phyloP scores from a whole-genome alignment of 1,140 invertebrate species.

The Oncopodura yosiiana region DNA sequence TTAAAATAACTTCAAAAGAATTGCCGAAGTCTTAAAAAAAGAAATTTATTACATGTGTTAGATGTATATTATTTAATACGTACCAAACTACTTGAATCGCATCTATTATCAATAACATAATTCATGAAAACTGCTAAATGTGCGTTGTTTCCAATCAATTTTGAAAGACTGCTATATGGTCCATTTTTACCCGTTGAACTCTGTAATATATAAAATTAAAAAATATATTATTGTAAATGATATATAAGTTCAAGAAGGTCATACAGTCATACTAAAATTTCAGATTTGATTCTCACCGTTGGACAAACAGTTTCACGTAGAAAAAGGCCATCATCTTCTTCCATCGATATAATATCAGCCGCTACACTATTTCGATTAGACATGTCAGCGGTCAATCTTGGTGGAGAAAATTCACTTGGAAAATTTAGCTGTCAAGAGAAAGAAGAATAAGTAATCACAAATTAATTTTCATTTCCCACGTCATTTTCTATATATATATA shows the following conservation, averaged over 20 bases:
- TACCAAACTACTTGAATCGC: constrained; percentile 66
- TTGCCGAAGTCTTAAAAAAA: constrained; percentile 38
- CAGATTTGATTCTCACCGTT: background rate
- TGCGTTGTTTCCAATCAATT: constrained; percentile 60
- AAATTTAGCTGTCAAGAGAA: constrained; percentile 18
- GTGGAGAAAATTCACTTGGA: constrained; percentile 22
- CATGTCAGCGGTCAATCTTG: constrained; percentile 14
- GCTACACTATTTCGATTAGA: constrained; percentile 4
- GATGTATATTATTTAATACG: constrained; percentile 33
- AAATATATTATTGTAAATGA: constrained; percentile 8
- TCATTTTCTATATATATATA: background rate
- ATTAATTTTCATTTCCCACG: too few relatives aligned
- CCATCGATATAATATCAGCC: constrained; percentile 73
- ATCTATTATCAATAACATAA: constrained; percentile 69
- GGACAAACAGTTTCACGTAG: constrained; percentile 4
- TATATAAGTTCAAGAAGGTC: constrained; percentile 15
- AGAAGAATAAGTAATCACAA: background rate
- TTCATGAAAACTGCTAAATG: constrained; percentile 82
- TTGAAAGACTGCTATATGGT: constrained; percentile 63
- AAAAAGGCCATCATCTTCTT: constrained; percentile 65
- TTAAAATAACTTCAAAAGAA: constrained; percentile 37
- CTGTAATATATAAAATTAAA: constrained; percentile 39
- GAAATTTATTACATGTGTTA: constrained; percentile 4
- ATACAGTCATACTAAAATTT: too few relatives aligned
- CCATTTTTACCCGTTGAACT: constrained; percentile 62